Base-by-base conservation (phyloP, 2,113 vertebrate species). In the Chionomys nivalis region DNA sequence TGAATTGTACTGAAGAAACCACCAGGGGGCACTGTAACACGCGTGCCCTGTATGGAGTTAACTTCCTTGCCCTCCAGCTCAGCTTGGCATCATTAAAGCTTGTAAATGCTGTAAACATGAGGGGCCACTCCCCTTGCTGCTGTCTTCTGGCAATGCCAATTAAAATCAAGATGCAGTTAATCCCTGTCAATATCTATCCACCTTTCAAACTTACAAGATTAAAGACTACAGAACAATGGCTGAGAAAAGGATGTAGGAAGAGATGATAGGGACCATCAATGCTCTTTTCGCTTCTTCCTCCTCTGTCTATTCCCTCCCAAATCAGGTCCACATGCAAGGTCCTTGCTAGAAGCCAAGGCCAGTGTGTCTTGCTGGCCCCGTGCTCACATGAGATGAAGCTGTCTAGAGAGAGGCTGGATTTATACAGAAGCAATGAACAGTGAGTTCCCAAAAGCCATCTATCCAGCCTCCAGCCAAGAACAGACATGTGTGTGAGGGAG, bases 11-110 rank as follows among this genome's bases (percentile, higher is more conserved):
- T 23, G 2, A 77, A 7, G 24, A 4, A 0, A 79, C 95, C 97
- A 89, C 91, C n/a, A 86, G 96, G 75, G 83, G 97, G 92, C 93
- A 52, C 93, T 94, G 96, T 16, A 23, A n/a, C 2, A 3, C 73
- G 65, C 44, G 4, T 49, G 23, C 36, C 1, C 28, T 26, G 47
- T 17, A 33, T 5, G 21, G 44, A 28, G 31, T 23, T 3, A 3
- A 47, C 4, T 39, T 90, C n/a, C 33, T 14, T 2, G 24, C 63
- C 78, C 55, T 63, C n/a, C 31, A 39, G 55, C 26, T 23, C 17
- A 39, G 55, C 26, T 23, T 13, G 12, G 76, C 52, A 44, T 91
- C 86, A 26, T 77, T 44, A 95, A 78, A 44, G 44, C 87, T 76
- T 52, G 11, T 44, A 72, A 93, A 85, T 55, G 78, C 87, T 76